Conservation (phyloP, 2,888 invertebrate genomes). For the Limnephilus auricula region DNA sequence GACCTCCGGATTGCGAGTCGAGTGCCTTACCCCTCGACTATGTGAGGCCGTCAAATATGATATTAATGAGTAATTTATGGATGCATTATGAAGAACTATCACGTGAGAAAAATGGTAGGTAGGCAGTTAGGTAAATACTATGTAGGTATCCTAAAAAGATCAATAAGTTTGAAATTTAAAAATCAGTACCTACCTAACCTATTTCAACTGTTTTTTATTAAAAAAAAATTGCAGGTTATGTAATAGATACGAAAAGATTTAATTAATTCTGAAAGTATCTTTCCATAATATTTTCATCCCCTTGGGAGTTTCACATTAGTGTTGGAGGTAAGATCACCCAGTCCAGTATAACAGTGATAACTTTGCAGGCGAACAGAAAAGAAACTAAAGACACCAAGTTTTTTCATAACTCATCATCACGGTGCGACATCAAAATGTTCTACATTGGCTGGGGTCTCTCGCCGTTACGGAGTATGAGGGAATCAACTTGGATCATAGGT, state of each 20-base stretch:
- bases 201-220: background rate
- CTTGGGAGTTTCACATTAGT: background rate
- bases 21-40: too few species aligned
- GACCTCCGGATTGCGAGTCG: too few species aligned
- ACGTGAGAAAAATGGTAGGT: background rate
- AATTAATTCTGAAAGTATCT: background rate
- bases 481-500: too few species aligned
- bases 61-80: too few species aligned
- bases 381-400: background rate
- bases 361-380: background rate
- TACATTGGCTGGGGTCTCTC: too few species aligned
- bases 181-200: background rate
- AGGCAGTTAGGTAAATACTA: background rate
- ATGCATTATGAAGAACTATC: background rate
- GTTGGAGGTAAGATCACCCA: background rate
- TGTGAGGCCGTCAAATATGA: too few species aligned
- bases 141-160: background rate
- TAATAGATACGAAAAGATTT: background rate
- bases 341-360: background rate
- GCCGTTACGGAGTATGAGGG: too few species aligned
- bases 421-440: too few species aligned
- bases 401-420: background rate
- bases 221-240: too few species aligned
- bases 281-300: background rate
- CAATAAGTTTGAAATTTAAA: background rate